Evolutionary conservation across 2,797 vertebrate species (phyloP), one percentile per base, ranked within the genome.

Genomic region (Megaceryle alcyon): DNA sequence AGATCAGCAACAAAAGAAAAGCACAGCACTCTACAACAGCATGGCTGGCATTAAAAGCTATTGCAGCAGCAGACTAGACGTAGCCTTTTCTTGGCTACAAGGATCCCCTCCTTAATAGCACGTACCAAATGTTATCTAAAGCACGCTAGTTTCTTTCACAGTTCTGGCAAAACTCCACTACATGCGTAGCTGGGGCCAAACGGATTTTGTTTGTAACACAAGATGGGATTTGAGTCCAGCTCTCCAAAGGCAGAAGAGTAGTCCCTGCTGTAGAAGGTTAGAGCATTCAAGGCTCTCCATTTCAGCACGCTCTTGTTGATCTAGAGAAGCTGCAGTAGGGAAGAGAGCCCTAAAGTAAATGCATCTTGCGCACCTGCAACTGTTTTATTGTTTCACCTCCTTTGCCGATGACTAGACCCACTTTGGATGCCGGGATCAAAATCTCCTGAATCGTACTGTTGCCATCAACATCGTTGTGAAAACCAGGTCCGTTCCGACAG

Each of bases 321-420:
- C 82, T 92, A 96, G 80, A 94, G 95, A 94, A 97, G 93, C 92
- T 94, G 94, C 81, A 91, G 95, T 69, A 53, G 68, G 46, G 84
- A 87, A 88, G 94, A 94, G 26, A 82, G 96, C 94, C 96, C 93
- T 95, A 4, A 88, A 89, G 92, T 43, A 86, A 96, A 96, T 94
- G 78, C 93, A 95, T 93, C 80, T 92, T 96, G 76, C 95, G 15
- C 91, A 99, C 99, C 99, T 99, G 99, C 94, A 99, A 96, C 87
- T 99, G 99, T 97, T 99, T 99, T 96, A 99, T 99, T 87, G 99
- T 99, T 96, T 99, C 99, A 78, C 99, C 99, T 96, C 99, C 99
- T 97, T 99, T 99, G 98, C 99, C 99, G 56, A 99, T 99, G 98
- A 99, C 99, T 95, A 99, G 98, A 56, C 99, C 99, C 61, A 99